A percentile compares a stretch with the other conserved stretches of the same genome.
Evolutionary conservation across 2,797 vertebrate genomes (phyloP).

Genomic region (Muraenolepis orangiensis): DNA sequence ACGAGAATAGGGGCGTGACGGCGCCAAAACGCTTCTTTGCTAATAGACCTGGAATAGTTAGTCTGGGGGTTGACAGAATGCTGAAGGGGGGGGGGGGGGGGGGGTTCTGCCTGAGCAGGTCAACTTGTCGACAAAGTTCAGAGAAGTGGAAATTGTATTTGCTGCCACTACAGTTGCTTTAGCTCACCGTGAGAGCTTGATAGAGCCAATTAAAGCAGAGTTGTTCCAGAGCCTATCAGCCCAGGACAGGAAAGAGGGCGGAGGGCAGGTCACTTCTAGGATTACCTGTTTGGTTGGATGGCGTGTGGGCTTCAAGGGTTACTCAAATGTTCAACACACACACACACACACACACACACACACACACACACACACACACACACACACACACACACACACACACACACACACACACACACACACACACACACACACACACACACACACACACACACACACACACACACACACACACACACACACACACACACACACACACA

Average conservation of each 20-base stretch:
- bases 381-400: no score
- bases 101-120: neutral
- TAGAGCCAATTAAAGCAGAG: neutral
- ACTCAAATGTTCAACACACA: constrained; percentile 6
- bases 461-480: neutral
- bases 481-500: constrained; percentile 1
- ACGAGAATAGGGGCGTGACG: neutral
- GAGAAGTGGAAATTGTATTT: neutral
- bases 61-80: neutral
- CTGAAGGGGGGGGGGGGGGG: neutral
- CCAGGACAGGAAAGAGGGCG: neutral
- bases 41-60: neutral
- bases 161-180: neutral
- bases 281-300: neutral
- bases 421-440: neutral
- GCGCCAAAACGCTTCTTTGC: neutral
- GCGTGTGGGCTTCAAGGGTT: no score
- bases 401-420: constrained; percentile 14
- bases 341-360: constrained; percentile 3
- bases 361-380: neutral
- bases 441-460: neutral
- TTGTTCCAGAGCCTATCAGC: neutral
- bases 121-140: neutral
- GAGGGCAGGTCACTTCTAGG: neutral
- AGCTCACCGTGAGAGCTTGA: neutral